Evolutionary conservation across 2,888 invertebrate genomes (phyloP).

Genomic region (Lepidocyrtinus sp.): DNA sequence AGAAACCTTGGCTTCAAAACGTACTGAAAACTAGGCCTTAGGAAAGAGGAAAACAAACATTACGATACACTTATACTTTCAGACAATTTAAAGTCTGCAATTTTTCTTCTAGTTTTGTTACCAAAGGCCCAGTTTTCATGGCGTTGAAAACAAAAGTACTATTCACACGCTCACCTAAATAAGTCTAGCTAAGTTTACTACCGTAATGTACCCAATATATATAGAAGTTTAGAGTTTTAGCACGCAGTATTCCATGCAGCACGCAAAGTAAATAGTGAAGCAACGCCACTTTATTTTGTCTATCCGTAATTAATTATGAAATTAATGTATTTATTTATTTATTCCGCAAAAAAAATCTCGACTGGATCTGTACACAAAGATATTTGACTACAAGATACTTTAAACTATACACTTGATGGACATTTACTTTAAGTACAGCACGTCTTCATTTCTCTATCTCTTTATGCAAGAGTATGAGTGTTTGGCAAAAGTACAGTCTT

Average conservation of each 20-base stretch:
- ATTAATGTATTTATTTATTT: conserved; percentile 9
- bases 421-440: background rate
- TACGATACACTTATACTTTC: background rate
- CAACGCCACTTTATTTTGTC: background rate
- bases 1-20: background rate
- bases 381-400: background rate
- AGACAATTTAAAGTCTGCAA: background rate
- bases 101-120: no score
- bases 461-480: background rate
- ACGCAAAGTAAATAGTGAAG: conserved; percentile 37
- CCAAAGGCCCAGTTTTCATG: conserved; percentile 22
- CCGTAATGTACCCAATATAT: background rate
- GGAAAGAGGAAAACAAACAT: background rate
- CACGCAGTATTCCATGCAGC: conserved; percentile 46
- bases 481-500: no score
- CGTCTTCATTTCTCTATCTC: background rate
- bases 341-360: background rate
- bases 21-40: background rate
- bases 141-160: conserved; percentile 1
- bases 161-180: conserved; percentile 35
- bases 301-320: background rate
- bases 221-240: background rate
- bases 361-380: background rate
- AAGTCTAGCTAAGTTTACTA: background rate
- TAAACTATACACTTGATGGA: background rate